Evolutionary conservation across 1,140 invertebrate genomes (phyloP).

Genomic region (Drosophila pruinosa): DNA sequence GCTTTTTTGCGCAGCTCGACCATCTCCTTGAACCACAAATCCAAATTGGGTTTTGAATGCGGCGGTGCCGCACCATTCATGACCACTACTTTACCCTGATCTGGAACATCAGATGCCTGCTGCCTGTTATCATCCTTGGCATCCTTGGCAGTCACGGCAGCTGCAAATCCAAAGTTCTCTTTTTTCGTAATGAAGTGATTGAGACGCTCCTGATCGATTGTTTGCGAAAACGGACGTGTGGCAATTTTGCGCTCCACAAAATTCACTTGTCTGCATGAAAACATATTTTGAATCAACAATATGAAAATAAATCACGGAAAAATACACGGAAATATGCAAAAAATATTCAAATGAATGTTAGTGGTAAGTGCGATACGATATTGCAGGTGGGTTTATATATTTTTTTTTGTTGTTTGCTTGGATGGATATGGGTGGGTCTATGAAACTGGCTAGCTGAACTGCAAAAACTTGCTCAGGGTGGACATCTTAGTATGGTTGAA

Average conservation of each 20-base stretch:
- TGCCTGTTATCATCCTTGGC: constrained; percentile 65
- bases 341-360: constrained; percentile 25
- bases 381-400: constrained; percentile 21
- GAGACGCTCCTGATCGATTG: constrained; percentile 87
- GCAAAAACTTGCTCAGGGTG: not conserved
- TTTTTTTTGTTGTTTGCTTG: constrained; percentile 10
- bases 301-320: not conserved
- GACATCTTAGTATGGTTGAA: constrained; percentile 41
- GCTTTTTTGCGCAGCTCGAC: constrained; percentile 94
- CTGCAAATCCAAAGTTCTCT: constrained; percentile 80
- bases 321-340: not conserved
- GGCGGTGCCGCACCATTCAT: constrained; percentile 76
- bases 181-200: constrained; percentile 80
- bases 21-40: constrained; percentile 92
- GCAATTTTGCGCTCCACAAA: constrained; percentile 75
- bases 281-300: constrained; percentile 27
- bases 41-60: constrained; percentile 82
- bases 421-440: constrained; percentile 25
- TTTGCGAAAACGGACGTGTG: constrained; percentile 89
- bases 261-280: constrained; percentile 71
- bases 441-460: constrained; percentile 10
- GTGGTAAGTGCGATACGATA: constrained; percentile 34
- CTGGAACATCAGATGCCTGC: constrained; percentile 15
- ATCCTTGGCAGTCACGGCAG: constrained; percentile 36
- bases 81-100: constrained; percentile 54